Percentiles rank a stretch among this genome's conserved stretches.
These are phyloP conservation scores for Trichomycterus rosablanca DNA, from an alignment of 2,113 vertebrate species.

Conservation along the genomic window DNA sequence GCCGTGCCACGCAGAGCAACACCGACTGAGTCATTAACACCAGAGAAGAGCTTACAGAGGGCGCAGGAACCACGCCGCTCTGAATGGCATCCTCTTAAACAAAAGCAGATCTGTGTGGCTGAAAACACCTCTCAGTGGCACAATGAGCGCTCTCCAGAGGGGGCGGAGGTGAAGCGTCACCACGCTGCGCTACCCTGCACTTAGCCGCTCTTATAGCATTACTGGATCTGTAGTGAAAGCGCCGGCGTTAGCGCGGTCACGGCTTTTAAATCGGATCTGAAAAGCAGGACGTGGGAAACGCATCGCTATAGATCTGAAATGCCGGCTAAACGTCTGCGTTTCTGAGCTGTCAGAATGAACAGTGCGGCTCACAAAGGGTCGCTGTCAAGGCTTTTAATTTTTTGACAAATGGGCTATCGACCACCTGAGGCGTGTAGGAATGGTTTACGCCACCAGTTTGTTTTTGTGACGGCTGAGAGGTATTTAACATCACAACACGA, in stretches of 20 bases:
- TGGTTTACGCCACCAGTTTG: no score
- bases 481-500: no score
- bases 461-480: no score
- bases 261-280: conserved; percentile 8
- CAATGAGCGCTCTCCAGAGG: background rate
- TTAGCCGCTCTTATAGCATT: conserved; percentile 10
- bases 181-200: conserved; percentile 15
- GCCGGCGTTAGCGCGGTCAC: conserved; percentile 3
- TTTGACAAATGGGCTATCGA: no score
- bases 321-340: no score
- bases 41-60: background rate
- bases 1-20: conserved; percentile 6
- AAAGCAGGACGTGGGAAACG: no score
- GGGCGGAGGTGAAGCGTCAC: conserved; percentile 8
- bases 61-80: background rate
- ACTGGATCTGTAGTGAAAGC: conserved; percentile 12
- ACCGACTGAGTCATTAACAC: background rate
- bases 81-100: background rate
- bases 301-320: no score
- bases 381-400: no score
- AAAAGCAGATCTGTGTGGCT: no score
- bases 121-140: conserved; percentile 12
- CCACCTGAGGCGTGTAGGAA: no score
- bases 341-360: no score
- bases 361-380: no score